Conservation (phyloP, 2,113 vertebrate species). For the Speoplatyrhinus poulsoni region DNA sequence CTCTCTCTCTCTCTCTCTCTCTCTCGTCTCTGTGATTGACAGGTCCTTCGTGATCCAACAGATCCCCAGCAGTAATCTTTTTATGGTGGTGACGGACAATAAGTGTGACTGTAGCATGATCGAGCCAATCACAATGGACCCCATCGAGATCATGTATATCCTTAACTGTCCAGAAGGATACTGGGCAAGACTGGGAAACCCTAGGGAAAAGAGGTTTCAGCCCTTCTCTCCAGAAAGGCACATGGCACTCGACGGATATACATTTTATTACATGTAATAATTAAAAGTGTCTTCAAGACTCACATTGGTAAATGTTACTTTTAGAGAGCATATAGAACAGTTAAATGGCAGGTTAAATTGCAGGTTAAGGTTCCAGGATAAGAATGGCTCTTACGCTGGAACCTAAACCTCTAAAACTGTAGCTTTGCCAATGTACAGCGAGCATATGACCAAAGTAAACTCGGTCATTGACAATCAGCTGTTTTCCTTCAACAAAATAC, state of each 20-base stretch:
- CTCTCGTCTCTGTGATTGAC: constrained; percentile 48
- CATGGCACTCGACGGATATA: no score
- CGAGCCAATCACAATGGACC: constrained; percentile 93
- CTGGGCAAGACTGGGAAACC: no score
- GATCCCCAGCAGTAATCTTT: constrained; percentile 98
- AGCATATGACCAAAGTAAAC: background rate
- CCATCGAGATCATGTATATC: constrained; percentile 99
- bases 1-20: background rate
- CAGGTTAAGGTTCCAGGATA: no score
- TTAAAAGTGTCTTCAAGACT: no score
- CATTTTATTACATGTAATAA: background rate
- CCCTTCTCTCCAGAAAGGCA: no score
- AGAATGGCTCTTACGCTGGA: no score
- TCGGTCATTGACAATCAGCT: no score
- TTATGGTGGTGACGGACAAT: constrained; percentile 98
- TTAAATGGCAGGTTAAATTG: no score
- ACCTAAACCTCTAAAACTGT: no score
- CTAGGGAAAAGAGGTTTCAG: background rate
- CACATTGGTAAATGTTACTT: no score
- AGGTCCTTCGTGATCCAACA: constrained; percentile 99
- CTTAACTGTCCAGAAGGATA: constrained; percentile 63
- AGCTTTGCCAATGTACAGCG: background rate
- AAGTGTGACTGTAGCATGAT: constrained; percentile 88
- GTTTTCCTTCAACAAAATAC: background rate
- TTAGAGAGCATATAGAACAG: no score